Percentiles rank a stretch among this genome's conserved stretches.
Conservation (phyloP, 2,888 invertebrate species). For the Stenchaetothrips biformis region DNA sequence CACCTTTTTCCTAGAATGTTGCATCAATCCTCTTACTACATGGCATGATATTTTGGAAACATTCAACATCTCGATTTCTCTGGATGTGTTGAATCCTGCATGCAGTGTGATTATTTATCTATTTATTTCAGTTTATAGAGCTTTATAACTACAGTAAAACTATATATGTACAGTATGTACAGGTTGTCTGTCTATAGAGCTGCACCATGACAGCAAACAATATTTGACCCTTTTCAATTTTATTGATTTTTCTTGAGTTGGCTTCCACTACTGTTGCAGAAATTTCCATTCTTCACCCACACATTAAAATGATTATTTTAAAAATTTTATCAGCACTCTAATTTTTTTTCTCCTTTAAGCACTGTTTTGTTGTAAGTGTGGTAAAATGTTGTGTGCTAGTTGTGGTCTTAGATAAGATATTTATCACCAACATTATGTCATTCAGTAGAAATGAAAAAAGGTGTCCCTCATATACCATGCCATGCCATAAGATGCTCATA, state of each 20-base stretch:
- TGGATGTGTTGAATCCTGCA: background rate
- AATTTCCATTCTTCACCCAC: no score
- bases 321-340: background rate
- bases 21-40: background rate
- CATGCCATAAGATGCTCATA: no score
- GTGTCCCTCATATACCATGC: no score
- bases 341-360: background rate
- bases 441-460: no score
- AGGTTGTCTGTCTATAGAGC: background rate
- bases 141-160: background rate
- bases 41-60: background rate
- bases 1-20: constrained; percentile 34
- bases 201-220: background rate
- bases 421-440: no score
- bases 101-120: background rate
- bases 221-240: background rate
- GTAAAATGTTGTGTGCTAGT: background rate
- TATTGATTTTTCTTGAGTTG: background rate
- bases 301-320: background rate
- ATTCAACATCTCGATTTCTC: background rate
- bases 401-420: background rate
- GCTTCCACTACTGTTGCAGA: background rate
- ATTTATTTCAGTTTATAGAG: background rate
- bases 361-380: background rate
- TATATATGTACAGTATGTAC: background rate